Conservation (phyloP, 2,113 vertebrate species). For the Dunckerocampus dactyliophorus region DNA sequence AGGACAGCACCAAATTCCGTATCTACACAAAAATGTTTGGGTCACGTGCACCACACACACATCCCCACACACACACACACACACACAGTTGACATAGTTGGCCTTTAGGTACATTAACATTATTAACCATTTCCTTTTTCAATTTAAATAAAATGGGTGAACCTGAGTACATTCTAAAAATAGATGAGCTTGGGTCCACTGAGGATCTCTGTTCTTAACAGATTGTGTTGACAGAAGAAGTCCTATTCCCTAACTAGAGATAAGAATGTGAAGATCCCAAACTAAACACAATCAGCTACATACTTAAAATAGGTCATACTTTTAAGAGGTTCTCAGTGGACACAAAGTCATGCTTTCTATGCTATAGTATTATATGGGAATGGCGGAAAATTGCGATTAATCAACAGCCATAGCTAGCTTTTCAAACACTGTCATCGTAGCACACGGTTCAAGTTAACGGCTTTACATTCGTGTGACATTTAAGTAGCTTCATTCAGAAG, state of each 20-base stretch:
- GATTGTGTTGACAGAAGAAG: not conserved
- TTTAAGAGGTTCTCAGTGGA: constrained; percentile 46
- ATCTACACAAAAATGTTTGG: not conserved
- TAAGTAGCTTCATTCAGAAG: constrained; percentile 13
- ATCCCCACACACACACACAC: not conserved
- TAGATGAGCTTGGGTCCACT: constrained; percentile 36
- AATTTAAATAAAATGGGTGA: not conserved
- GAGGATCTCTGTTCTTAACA: constrained; percentile 28
- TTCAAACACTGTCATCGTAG: not conserved
- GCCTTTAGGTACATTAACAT: constrained; percentile 9
- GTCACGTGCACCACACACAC: not conserved
- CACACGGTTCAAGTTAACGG: constrained; percentile 9
- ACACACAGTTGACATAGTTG: constrained; percentile 21
- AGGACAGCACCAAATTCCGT: not conserved
- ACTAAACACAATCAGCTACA: no score
- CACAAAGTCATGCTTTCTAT: constrained; percentile 28
- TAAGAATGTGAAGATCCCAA: not conserved
- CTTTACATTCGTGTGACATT: constrained; percentile 13
- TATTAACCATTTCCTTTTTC: constrained; percentile 9
- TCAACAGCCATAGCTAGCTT: constrained; percentile 2
- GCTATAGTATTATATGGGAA: not conserved
- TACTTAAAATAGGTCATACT: not conserved
- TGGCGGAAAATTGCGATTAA: not conserved
- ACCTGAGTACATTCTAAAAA: constrained; percentile 7
- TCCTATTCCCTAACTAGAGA: not conserved